phyloP scores from a whole-genome alignment of 1,140 invertebrate species.

The Bursaphelenchus mucronatus region DNA sequence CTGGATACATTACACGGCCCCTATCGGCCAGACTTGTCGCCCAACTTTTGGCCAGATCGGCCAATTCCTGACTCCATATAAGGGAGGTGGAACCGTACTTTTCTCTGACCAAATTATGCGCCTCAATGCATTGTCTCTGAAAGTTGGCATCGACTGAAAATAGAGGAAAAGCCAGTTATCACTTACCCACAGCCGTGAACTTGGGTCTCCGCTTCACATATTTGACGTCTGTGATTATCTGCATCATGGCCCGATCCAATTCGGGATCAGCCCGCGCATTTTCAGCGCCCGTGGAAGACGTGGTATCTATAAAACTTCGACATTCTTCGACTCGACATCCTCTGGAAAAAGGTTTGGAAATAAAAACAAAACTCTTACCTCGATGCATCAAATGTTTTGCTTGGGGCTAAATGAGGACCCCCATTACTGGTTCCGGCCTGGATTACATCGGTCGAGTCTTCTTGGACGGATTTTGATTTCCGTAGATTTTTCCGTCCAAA shows the following conservation, averaged over 20 bases:
- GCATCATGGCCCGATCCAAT: constrained; percentile 57
- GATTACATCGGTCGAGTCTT: constrained; percentile 24
- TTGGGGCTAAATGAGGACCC: constrained; percentile 2
- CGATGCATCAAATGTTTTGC: constrained; percentile 37
- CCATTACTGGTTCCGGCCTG: constrained; percentile 39
- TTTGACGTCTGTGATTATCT: constrained; percentile 60
- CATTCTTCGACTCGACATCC: constrained; percentile 25
- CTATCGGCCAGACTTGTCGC: constrained; percentile 57
- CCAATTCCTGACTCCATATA: constrained; percentile 53
- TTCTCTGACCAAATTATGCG: constrained; percentile 53
- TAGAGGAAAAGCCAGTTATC: background rate
- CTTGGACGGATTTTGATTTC: constrained; percentile 47
- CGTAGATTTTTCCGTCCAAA: constrained; percentile 34
- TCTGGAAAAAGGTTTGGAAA: constrained; percentile 19
- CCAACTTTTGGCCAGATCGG: constrained; percentile 59
- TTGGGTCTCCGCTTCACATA: constrained; percentile 59
- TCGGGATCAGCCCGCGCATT: constrained; percentile 45
- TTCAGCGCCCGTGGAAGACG: constrained; percentile 26
- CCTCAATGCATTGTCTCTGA: constrained; percentile 58
- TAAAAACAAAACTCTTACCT: constrained; percentile 27
- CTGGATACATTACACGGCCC: constrained; percentile 58
- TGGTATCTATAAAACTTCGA: constrained; percentile 16
- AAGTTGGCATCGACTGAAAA: constrained; percentile 56
- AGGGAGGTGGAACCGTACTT: constrained; percentile 39
- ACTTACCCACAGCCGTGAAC: constrained; percentile 59